Base-by-base conservation (phyloP, 2,888 invertebrate species). In the Oscheius sp. region DNA sequence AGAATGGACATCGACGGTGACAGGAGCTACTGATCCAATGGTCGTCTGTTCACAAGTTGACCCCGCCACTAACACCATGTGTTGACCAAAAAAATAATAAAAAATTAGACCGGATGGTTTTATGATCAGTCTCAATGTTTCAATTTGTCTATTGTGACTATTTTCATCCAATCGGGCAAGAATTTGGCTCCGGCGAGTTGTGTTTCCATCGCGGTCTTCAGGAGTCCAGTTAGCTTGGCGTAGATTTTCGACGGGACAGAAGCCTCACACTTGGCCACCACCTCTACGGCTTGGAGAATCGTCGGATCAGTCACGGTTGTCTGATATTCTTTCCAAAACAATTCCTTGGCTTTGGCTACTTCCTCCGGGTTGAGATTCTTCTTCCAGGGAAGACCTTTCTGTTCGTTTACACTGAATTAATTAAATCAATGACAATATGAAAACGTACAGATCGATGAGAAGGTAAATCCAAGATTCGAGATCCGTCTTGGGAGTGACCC, bases 401-500 rank as follows among this genome's bases (percentile, higher is more conserved):
- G n/a, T n/a, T n/a, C n/a, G n/a, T n/a, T n/a, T n/a, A 27, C 29
- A 9, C 58, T 58, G 58, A 27, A 58, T 9, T 9, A 9, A 9
- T 9, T 35, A 9, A 9, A 35, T 35, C 2, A 49, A 49, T 7
- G 13, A 13, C 3, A 13, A 49, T 1, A 58, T 43, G 9, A 9
- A 35, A 35, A 35, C 5, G 7, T 21, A 27, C 66, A 69, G 41
- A 43, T 69, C 69, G 55, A 49, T 29, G 29, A 68, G 6, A 9
- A 53, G 58, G 53, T 75, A 75, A 21, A 71, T 43, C 74, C 74
- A 75, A 1, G 49, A 29, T 41, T 71, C 74, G 35, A 75, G n/a
- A 18, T 75, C 74, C 7, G 69, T 70, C 23, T 53, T 58, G 13
- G 45, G n/a, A 35, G 69, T 13, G 43, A 56, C 69, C 23, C 35